Conservation (phyloP, 2,113 vertebrate genomes). For the Trachemys scripta region DNA sequence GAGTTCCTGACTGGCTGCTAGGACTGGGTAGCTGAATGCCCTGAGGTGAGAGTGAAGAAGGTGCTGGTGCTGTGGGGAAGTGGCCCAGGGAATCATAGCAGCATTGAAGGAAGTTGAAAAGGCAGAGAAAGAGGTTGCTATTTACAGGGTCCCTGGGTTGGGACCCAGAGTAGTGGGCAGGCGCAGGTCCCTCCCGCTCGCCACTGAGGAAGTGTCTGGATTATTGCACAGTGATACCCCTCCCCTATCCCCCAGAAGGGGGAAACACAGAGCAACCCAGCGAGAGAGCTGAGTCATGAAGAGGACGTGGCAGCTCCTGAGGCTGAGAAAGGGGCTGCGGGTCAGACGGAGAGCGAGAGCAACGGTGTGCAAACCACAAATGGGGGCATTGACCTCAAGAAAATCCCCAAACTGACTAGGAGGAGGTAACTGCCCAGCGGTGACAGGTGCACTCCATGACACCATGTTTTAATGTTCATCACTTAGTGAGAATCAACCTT, state of each 20-base stretch:
- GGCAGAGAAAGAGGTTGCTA: neutral
- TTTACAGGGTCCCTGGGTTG: neutral
- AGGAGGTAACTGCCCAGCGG: neutral
- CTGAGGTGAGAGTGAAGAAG: neutral
- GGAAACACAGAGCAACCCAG: neutral
- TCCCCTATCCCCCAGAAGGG: neutral
- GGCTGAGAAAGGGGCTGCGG: neutral
- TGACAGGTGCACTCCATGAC: neutral
- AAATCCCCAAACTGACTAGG: neutral
- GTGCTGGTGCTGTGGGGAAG: neutral
- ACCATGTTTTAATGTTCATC: neutral
- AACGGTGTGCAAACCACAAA: neutral
- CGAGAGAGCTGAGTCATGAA: neutral
- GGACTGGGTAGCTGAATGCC: neutral
- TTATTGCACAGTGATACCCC: neutral
- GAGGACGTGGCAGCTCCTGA: neutral
- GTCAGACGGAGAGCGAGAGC: neutral
- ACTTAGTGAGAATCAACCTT: neutral
- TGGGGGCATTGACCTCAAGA: neutral
- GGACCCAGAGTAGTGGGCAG: neutral
- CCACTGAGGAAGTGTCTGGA: neutral
- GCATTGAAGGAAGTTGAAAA: neutral
- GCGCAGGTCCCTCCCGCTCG: neutral
- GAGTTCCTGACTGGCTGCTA: neutral
- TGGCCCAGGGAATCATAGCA: neutral